Base-by-base conservation (phyloP, 2,888 invertebrate species). In the Meiosimyza platycephala region DNA sequence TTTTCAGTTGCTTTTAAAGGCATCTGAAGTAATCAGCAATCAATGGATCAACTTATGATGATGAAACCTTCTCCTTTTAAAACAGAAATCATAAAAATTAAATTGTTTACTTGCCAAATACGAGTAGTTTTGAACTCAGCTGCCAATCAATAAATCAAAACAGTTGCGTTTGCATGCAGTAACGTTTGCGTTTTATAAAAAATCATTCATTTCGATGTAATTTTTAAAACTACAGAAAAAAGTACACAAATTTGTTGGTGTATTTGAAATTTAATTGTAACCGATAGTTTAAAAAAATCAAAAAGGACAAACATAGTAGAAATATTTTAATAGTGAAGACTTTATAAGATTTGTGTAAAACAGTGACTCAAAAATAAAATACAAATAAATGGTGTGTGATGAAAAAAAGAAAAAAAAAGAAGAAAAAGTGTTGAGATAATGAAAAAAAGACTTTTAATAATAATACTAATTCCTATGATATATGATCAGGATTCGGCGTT, bases 181-280 rank as follows among this genome's bases (percentile, higher is more conserved):
- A 72, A 57, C 59, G 48, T 33, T 54, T 16, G 59, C 65, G 51
- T 74, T 82, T 82, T 84, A 84, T 80, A 84, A 82, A 82, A 84
- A 84, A 82, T 84, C 84, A 82, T 84, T 84, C 84, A 84, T 84
- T 84, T 84, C 84, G 84, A 84, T 84, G 84, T 82, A 84, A 80
- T 84, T 84, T 82, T 84, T 83, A 84, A 84, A 84, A 83, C 84
- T 84, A 80, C 57, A 54, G 62, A 71, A 54, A 68, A 63, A 52
- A 63, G 48, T 54, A 70, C 63, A 70, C 63, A 63, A 60, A 70
- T 47, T 16, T 33, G 16, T 55, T 67, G 62, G 50, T 40, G 70
- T 62, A 63, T 63, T 54, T 18, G 40, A 52, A 6, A 48, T 70
- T 70, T 70, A 40, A 33, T 68, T 69, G 13, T 47, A 33, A 16